Base-by-base conservation (phyloP, 2,797 vertebrate species). In the Phrynocephalus guinanensis region DNA sequence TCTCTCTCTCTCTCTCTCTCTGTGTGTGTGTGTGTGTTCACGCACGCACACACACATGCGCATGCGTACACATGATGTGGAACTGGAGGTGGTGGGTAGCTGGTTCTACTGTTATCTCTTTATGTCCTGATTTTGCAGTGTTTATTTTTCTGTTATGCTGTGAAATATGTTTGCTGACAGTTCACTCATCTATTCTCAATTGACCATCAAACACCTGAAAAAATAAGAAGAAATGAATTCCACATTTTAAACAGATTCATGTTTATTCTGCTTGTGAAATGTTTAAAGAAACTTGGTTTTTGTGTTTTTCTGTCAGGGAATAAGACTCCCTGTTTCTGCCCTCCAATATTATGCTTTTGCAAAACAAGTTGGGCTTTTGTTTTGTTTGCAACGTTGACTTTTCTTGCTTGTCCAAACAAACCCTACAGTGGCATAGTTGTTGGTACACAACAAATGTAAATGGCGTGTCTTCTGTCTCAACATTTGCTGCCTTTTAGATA, bases 101-200 rank as follows among this genome's bases (percentile, higher is more conserved):
- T 95, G 95, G 90, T 95, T 90, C 90, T 92, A 88, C 91, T 88
- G 70, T 88, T 92, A 44, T 82, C 88, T 88, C 67, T 90, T 87
- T 75, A 76, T 86, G 30, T 77, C 88, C 82, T 93, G 89, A 91
- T 93, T 95, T 95, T 94, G 90, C 93, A 70, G 26, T 48, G 44
- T 87, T 87, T 20, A 18, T 84, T 86, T 67, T 15, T 90, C 50
- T 90, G 88, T 77, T 33, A 18, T 3, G 71, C 5, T 89, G 86
- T 92, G 75, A 92, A 85, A 88, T 30, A 81, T 88, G 50, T 85
- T 50, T 83, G 1, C 79, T 56, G 15, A 73, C 66, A 68, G 75
- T 81, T 92, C 90, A 89, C 33, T 91, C 67, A n/a, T 92, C 72
- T 89, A 56, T 92, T 92, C 94, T 92, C 70, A 48, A 52, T 70